These are phyloP conservation scores for Gypaetus barbatus DNA, from an alignment of 2,797 vertebrate genomes.

Conservation along the genomic window DNA sequence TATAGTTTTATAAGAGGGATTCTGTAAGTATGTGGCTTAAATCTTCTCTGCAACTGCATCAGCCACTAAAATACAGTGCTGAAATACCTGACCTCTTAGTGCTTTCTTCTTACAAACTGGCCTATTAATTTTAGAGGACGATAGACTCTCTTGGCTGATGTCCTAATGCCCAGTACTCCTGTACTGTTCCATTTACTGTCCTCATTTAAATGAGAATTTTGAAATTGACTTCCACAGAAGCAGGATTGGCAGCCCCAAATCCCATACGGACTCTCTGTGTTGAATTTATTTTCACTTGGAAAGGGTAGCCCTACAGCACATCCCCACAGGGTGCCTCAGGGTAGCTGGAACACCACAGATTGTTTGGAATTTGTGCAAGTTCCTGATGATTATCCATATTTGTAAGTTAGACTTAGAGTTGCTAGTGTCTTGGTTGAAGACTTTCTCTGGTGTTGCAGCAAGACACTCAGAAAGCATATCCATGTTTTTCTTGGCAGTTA, in stretches of 20 bases:
- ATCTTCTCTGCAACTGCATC: neutral
- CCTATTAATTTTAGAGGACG: neutral
- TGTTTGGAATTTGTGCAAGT: neutral
- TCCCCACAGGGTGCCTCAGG: neutral
- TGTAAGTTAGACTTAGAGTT: neutral
- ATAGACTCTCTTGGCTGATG: neutral
- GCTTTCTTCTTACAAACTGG: neutral
- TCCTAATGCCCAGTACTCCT: neutral
- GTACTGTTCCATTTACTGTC: neutral
- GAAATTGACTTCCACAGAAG: neutral
- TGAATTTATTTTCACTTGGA: neutral
- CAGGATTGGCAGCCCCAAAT: neutral
- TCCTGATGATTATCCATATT: neutral
- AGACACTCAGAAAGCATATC: neutral
- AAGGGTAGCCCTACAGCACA: neutral
- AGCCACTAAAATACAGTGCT: neutral
- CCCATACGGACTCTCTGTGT: accelerated
- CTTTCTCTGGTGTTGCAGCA: neutral
- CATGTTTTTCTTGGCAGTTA: neutral
- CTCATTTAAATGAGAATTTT: neutral
- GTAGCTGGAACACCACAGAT: neutral
- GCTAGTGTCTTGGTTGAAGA: neutral
- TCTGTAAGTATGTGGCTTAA: neutral
- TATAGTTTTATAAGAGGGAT: neutral
- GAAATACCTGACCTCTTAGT: neutral